Evolutionary conservation across 2,113 vertebrate genomes (phyloP), one percentile per base, ranked within the genome.

Genomic region (Pedionomus torquatus): DNA sequence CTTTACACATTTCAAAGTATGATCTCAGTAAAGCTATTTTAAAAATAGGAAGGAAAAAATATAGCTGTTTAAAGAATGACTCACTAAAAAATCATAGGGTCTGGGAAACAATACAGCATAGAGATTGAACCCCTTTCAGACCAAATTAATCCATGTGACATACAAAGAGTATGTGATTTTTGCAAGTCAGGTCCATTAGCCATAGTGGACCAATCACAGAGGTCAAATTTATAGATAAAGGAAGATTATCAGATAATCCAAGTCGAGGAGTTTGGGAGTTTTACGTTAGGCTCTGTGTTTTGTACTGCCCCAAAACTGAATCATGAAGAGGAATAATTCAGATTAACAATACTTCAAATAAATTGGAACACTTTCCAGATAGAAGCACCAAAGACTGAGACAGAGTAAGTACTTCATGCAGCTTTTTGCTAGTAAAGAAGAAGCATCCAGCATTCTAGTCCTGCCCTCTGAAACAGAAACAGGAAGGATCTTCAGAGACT

Each of bases 401-500:
- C 37, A 51, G 28, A 82, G 7, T 51, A 89, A 79, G 13, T 54
- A 74, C 37, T 63, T 83, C 10, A 39, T 17, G 19, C 43, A 93
- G 46, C 2, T 35, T 86, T 89, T 85, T 90, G 16, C 54, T 9
- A 19, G 24, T 52, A 90, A 81, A 87, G 1, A 3, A 70, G 60
- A 80, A 95, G 5, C 44, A 90, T 70, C 76, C 48, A 86, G 37
- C 30, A 44, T 46, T 20, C 48, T 77, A 49, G 28, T 11, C 35
- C 15, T 91, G 70, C n/a, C 51, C 21, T 79, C 44, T 83, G 80
- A 93, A 84, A 81, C 0, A 77, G 87, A 88, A 95, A 33, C 35
- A 84, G 33, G 16, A 87, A 19, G 15, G 44, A 79, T 84, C 76
- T 95, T 93, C 49, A 90, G 65, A 93, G 72, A 92, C 64, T 90